Percentiles rank a stretch among this genome's conserved stretches.
Evolutionary conservation across 2,113 vertebrate species (phyloP).

Genomic region (Rafetus swinhoei): DNA sequence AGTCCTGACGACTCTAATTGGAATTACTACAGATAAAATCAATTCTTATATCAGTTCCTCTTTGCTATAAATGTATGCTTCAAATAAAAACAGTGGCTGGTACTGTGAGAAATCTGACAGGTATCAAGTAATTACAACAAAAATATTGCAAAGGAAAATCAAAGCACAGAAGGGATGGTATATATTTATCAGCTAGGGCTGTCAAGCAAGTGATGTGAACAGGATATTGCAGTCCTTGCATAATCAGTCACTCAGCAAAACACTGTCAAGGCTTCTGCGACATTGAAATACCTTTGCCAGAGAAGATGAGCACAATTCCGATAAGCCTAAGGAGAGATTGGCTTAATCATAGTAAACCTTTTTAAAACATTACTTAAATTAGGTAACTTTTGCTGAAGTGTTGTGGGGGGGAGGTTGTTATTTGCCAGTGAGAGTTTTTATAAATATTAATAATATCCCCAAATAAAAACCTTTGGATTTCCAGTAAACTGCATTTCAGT

Average conservation of each 20-base stretch:
- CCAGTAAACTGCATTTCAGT: background rate
- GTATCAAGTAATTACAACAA: background rate
- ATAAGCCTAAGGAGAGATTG: background rate
- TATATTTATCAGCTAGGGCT: constrained; percentile 16
- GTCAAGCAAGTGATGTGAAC: background rate
- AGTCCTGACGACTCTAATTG: background rate
- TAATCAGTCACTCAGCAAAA: background rate
- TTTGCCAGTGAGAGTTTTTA: background rate
- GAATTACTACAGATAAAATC: background rate
- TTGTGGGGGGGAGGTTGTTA: background rate
- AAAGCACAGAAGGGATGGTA: background rate
- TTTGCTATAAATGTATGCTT: background rate
- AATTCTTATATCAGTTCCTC: background rate
- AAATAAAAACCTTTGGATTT: background rate
- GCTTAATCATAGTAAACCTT: background rate
- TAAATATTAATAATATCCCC: background rate
- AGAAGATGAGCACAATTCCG: rapidly evolving
- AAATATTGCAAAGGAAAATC: background rate
- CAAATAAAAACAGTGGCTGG: background rate
- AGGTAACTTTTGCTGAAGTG: background rate
- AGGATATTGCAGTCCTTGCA: background rate
- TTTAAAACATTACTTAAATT: background rate
- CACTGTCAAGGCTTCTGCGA: background rate
- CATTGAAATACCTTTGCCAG: background rate
- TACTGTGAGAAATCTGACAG: constrained; percentile 14